These are phyloP conservation scores for Meriones unguiculatus DNA, from an alignment of 2,113 vertebrate genomes.

Conservation along the genomic window DNA sequence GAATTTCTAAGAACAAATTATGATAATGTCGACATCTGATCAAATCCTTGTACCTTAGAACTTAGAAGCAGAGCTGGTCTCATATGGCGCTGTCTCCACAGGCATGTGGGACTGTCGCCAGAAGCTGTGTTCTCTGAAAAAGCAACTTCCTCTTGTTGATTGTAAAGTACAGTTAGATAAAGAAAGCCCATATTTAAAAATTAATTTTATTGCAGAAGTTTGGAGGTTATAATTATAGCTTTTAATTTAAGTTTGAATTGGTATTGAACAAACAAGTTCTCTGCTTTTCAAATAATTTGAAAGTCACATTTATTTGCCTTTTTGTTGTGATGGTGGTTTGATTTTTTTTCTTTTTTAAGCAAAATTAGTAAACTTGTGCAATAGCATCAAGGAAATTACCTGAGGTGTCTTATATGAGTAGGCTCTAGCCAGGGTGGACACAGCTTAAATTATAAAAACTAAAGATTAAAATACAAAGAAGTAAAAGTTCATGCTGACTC, in stretches of 20 bases:
- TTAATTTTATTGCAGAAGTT: slow-evolving; percentile 68
- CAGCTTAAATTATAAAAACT: slow-evolving; percentile 44
- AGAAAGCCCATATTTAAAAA: slow-evolving; percentile 53
- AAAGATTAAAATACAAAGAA: slow-evolving; percentile 56
- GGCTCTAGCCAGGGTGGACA: slow-evolving; percentile 59
- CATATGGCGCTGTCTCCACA: slow-evolving; percentile 18
- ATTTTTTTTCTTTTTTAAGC: slow-evolving; percentile 56
- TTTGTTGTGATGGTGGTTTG: slow-evolving; percentile 65
- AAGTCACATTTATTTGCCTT: slow-evolving; percentile 67
- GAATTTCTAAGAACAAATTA: slow-evolving; percentile 53
- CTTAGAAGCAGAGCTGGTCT: slow-evolving; percentile 53
- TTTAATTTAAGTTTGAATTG: slow-evolving; percentile 71
- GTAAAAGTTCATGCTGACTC: slow-evolving; percentile 51
- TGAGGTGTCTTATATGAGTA: slow-evolving; percentile 58
- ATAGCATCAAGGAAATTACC: slow-evolving; percentile 56
- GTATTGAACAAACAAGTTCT: slow-evolving; percentile 50
- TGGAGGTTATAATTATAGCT: slow-evolving; percentile 42
- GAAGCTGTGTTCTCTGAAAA: not conserved
- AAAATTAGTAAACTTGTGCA: slow-evolving; percentile 74
- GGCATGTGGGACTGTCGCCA: slow-evolving; percentile 53
- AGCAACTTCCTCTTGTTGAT: slow-evolving; percentile 61
- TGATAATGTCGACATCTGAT: slow-evolving; percentile 43
- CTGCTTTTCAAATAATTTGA: slow-evolving; percentile 68
- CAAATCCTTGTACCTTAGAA: slow-evolving; percentile 34
- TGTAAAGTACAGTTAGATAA: slow-evolving; percentile 51